Base-by-base conservation (phyloP, 2,888 invertebrate species). In the Tenthredo notha region DNA sequence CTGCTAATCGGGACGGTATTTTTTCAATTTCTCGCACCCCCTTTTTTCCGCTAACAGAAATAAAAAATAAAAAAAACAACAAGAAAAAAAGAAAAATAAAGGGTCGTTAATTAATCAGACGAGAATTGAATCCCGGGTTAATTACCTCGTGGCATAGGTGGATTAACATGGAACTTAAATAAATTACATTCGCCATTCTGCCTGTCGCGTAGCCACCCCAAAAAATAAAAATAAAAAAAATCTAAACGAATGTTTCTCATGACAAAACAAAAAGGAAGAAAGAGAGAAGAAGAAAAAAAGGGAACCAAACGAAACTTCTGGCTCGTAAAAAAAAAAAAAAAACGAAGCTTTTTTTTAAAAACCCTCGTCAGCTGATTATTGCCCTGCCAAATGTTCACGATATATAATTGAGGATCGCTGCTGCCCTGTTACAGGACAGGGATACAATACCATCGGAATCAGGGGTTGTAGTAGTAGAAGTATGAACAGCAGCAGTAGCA, bases 101-200 rank as follows among this genome's bases (percentile, higher is more conserved):
- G 50, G 50, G 77, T 77, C 54, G 77, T 77, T 77, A 77, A 77
- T 77, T 47, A 77, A 77, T 77, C 77, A 54, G 54, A 50, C 77
- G 77, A 50, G 54, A 77, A 50, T 77, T 33, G 47, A 77, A 50
- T 50, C 50, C 54, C 47, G 77, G 77, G 47, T 77, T 77, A 77
- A 77, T 77, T 77, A 77, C 77, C 77, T 54, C 29, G 77, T 33
- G 77, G 77, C 54, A 77, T 29, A 47, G 77, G 77, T 77, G 77
- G 77, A 77, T 77, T 77, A 77, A 77, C 77, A 77, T 47, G 77
- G 33, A 77, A 77, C 47, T 54, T 77, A 29, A 54, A 77, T 50
- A 50, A 77, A 54, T 77, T 77, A 77, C 54, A 54, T 18, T 29
- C 33, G 33, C 29, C 67, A 67, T 25, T 12, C 21, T 10, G 54